These are phyloP conservation scores for Venustaconcha ellipsiformis DNA, from an alignment of 1,140 invertebrate species.

Conservation along the genomic window DNA sequence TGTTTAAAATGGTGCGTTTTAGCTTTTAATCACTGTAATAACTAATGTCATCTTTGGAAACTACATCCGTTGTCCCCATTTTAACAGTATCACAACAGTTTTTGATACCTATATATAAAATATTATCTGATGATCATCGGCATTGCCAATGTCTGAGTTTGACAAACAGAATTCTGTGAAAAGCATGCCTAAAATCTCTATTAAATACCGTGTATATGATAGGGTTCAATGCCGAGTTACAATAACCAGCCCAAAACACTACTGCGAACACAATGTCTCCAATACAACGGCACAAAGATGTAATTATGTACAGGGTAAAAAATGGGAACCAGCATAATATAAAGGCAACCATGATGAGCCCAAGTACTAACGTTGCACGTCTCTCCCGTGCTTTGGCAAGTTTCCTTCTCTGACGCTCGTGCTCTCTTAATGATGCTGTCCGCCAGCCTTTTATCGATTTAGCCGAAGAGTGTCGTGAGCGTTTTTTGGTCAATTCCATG, in stretches of 20 bases:
- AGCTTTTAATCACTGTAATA: no score
- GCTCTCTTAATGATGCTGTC: constrained; percentile 72
- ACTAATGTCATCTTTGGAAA: no score
- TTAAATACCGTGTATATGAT: constrained; percentile 99
- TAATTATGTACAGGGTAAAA: constrained; percentile 92
- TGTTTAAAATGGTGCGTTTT: no score
- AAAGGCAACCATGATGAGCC: constrained; percentile 98
- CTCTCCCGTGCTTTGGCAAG: constrained; percentile 97
- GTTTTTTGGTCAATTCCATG: constrained; percentile 29
- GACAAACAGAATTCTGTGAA: constrained; percentile 87
- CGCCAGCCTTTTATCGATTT: constrained; percentile 25
- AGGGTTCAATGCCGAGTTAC: constrained; percentile 97
- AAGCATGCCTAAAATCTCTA: constrained; percentile 97
- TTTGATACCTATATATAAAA: no score
- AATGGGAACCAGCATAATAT: constrained; percentile 99
- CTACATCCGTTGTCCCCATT: no score
- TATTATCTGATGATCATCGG: no score
- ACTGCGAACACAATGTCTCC: constrained; percentile 90
- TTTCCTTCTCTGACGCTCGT: constrained; percentile 92
- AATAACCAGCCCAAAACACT: constrained; percentile 98
- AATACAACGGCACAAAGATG: constrained; percentile 90
- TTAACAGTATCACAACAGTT: no score
- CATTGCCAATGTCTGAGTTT: constrained; percentile 25
- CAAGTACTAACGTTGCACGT: constrained; percentile 94
- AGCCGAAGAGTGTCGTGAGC: constrained; percentile 6